Base-by-base conservation (phyloP, 2,888 invertebrate species). In the Enchytraeus crypticus region DNA sequence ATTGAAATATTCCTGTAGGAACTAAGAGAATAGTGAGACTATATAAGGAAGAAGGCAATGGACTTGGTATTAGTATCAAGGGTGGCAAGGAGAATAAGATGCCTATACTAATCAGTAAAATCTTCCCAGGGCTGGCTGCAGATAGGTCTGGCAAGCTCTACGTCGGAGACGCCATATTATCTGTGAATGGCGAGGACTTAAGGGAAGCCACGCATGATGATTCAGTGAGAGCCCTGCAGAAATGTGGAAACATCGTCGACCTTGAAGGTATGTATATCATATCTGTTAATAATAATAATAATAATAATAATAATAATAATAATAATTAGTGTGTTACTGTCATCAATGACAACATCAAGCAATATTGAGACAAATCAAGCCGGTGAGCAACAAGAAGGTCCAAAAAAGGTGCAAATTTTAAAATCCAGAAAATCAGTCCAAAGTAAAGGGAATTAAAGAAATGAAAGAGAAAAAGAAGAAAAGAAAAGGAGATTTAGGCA, bases 91-190 rank as follows among this genome's bases (percentile, higher is more conserved):
- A 98, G 80, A 97, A 97, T 81, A 93, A 93, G 78, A 97, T 98
- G 96, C 97, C 97, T 0, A 97, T 98, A 73, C 85, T 97, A 63
- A 97, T 97, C 78, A 95, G 95, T 67, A 97, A 97, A 83, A 97
- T 98, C 78, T 97, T 97, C 80, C 81, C 83, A 74, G 83, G 83
- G 62, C 64, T 65, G 65, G 65, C 64, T 4, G 63, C 97, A 53
- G 97, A 97, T 80, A 87, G 90, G 69, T 97, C 97, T 27, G 95
- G 93, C 75, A 92, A 95, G 77, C 82, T 98, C 63, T 98, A 95
- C 82, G 96, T 98, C 4, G 98, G 97, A 53, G 98, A 98, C 83
- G 97, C 97, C 38, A 98, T 98, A 72, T 82, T 98, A 45, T 89
- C 92, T 5, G 97, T 98, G 0, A 98, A 98, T 81, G 95, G 93